Evolutionary conservation across 2,113 vertebrate species (phyloP).

Genomic region (Natator depressus): DNA sequence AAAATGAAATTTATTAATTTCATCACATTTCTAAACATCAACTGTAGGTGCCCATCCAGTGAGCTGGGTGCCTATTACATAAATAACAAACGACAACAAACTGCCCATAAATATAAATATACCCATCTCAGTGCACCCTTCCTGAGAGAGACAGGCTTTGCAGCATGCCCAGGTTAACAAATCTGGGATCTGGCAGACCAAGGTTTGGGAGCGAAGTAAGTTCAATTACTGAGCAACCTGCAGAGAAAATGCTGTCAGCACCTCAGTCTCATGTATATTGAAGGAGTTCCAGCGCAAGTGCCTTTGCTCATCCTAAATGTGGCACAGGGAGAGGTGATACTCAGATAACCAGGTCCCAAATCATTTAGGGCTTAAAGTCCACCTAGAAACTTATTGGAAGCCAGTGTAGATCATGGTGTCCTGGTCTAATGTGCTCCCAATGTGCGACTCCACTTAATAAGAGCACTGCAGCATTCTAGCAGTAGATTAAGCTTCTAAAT

Average conservation of each 20-base stretch:
- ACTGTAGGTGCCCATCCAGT: background rate
- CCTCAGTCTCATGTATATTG: background rate
- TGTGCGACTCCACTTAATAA: background rate
- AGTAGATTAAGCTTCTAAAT: background rate
- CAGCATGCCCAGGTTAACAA: background rate
- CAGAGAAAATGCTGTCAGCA: background rate
- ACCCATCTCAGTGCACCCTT: background rate
- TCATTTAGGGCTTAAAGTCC: background rate
- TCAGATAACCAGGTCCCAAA: background rate
- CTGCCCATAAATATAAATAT: background rate
- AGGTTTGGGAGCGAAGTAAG: background rate
- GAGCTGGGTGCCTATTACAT: background rate
- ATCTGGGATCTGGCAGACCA: background rate
- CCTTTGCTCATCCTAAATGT: background rate
- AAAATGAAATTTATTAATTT: background rate
- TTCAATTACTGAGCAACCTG: background rate
- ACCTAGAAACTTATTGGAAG: background rate
- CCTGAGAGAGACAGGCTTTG: background rate
- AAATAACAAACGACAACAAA: background rate
- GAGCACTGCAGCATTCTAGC: background rate
- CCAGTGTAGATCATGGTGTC: background rate
- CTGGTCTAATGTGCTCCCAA: background rate
- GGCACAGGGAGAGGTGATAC: background rate
- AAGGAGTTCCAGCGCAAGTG: background rate
- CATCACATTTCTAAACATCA: background rate